phyloP scores from a whole-genome alignment of 2,113 vertebrate genomes.

The Erythrocercus mccallii region DNA sequence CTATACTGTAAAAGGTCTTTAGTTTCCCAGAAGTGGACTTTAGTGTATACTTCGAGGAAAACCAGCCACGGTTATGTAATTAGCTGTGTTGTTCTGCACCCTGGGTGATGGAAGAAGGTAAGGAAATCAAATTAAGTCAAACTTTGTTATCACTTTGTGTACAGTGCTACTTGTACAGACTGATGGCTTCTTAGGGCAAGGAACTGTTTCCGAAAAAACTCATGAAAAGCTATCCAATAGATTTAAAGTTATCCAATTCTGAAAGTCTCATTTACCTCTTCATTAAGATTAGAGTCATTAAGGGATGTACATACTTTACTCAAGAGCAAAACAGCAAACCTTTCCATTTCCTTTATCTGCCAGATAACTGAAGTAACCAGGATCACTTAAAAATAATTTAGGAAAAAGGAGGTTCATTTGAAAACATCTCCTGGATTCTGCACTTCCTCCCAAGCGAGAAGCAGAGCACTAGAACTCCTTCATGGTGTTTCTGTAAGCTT shows the following conservation, averaged over 20 bases:
- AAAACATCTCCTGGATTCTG: background rate
- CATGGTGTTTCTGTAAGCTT: background rate
- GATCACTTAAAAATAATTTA: background rate
- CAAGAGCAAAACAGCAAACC: background rate
- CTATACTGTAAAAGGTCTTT: background rate
- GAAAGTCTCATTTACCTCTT: background rate
- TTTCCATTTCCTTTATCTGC: background rate
- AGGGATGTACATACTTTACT: background rate
- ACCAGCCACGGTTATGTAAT: background rate
- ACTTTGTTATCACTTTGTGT: background rate
- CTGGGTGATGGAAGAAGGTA: background rate
- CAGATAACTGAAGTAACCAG: background rate
- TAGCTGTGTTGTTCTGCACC: background rate
- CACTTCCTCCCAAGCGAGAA: background rate
- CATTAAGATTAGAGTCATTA: background rate
- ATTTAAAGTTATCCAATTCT: background rate
- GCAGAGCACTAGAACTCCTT: background rate
- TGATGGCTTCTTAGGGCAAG: background rate
- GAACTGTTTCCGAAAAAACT: background rate
- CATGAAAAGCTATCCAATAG: background rate
- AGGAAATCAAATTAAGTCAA: background rate
- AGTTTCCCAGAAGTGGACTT: background rate
- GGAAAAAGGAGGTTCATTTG: background rate
- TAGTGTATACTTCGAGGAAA: background rate
- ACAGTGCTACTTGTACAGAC: background rate